phyloP scores from a whole-genome alignment of 2,888 invertebrate genomes.

The Crocallis elinguaria region DNA sequence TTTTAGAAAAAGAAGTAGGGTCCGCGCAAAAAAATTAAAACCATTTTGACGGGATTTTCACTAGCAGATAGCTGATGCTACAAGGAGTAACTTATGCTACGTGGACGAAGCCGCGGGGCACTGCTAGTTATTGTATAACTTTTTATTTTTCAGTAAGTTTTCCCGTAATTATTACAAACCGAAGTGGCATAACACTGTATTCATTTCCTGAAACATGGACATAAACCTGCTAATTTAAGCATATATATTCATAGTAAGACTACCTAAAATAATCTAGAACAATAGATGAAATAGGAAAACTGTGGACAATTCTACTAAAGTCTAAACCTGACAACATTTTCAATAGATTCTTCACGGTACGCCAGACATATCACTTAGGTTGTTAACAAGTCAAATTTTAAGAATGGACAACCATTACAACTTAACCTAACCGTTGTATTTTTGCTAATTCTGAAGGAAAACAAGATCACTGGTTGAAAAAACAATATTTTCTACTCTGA shows the following conservation, averaged over 20 bases:
- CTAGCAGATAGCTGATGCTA: no score
- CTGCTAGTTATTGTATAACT: no score
- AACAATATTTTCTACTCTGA: slow-evolving; percentile 1
- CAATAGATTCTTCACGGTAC: slow-evolving; percentile 2
- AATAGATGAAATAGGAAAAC: not conserved
- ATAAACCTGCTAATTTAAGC: not conserved
- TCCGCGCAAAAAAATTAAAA: no score
- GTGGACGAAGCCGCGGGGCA: no score
- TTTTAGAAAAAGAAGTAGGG: no score
- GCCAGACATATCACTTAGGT: not conserved
- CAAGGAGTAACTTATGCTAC: no score
- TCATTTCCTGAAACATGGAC: not conserved
- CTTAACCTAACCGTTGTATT: not conserved
- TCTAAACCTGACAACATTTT: not conserved
- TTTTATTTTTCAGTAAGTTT: no score
- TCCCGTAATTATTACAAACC: no score
- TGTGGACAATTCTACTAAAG: not conserved
- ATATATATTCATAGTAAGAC: no score
- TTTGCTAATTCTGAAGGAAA: not conserved
- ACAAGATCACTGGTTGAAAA: not conserved
- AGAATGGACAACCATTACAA: slow-evolving; percentile 3
- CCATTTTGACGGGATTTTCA: no score
- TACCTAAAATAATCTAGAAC: not conserved
- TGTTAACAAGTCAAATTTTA: not conserved
- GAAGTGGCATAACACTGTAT: not conserved